These are phyloP conservation scores for Antheraea pernyi DNA, from an alignment of 1,140 invertebrate species.

Conservation along the genomic window DNA sequence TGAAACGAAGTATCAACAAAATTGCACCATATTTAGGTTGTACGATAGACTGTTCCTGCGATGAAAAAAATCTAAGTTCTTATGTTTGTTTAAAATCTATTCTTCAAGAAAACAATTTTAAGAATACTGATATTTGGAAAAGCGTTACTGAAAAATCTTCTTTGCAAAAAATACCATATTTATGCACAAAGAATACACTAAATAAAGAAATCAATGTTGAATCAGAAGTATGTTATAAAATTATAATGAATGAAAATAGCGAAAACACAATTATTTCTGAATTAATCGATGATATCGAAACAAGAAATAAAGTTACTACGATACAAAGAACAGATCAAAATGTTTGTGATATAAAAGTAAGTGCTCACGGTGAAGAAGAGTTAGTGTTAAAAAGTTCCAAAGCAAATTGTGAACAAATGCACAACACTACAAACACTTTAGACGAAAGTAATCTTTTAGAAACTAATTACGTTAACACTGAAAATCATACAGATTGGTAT, in stretches of 20 bases:
- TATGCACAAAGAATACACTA: background rate
- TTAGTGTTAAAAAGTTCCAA: constrained; percentile 44
- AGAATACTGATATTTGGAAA: constrained; percentile 44
- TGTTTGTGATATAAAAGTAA: constrained; percentile 27
- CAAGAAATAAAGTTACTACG: background rate
- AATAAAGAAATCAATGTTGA: background rate
- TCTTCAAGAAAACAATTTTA: constrained; percentile 33
- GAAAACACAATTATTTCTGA: background rate
- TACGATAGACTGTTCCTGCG: constrained; percentile 57
- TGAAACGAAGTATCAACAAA: background rate
- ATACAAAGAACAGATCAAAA: background rate
- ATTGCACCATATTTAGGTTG: constrained; percentile 46
- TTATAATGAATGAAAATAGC: background rate
- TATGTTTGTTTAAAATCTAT: constrained; percentile 52
- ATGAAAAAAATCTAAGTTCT: constrained; percentile 37
- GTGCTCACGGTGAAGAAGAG: constrained; percentile 27
- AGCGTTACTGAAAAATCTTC: background rate
- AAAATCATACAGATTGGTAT: constrained; percentile 22
- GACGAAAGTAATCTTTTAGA: constrained; percentile 20
- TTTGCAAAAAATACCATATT: background rate
- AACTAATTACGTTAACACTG: constrained; percentile 21
- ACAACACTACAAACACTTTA: constrained; percentile 33
- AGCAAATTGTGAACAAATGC: constrained; percentile 20
- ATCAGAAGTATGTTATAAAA: background rate
- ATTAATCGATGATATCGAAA: background rate